These are phyloP conservation scores for Helobdella robusta DNA, from an alignment of 2,888 invertebrate species.

Conservation along the genomic window DNA sequence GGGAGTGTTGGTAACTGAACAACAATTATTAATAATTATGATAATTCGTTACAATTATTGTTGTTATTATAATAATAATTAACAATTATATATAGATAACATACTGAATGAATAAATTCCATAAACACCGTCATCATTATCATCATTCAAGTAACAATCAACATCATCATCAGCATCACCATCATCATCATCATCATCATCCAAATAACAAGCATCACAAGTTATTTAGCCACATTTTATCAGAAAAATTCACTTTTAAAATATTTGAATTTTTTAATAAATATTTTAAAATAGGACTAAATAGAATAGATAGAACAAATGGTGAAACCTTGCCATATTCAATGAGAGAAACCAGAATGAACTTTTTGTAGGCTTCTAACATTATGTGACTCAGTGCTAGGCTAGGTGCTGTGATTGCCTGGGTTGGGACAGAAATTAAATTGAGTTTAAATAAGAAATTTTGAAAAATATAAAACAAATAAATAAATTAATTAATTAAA, in stretches of 20 bases:
- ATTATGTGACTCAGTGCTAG: slow-evolving; percentile 78
- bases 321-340: slow-evolving; percentile 71
- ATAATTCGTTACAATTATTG: no score
- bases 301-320: neutral
- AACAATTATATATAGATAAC: neutral
- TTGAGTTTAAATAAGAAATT: no score
- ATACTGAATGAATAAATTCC: neutral
- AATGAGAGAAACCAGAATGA: slow-evolving; percentile 79
- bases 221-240: no score
- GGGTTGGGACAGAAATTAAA: slow-evolving; percentile 5
- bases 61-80: no score
- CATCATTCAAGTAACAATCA: no score
- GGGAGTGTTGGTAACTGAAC: slow-evolving; percentile 60
- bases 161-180: no score
- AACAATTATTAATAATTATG: neutral
- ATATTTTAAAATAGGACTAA: neutral
- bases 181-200: no score
- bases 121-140: neutral
- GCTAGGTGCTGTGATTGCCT: slow-evolving; percentile 76
- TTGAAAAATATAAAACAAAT: no score
- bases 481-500: no score
- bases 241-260: no score
- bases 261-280: no score
- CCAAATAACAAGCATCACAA: no score
- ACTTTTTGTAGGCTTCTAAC: slow-evolving; percentile 94